Base-by-base conservation (phyloP, 1,140 invertebrate genomes). In the Neelides sp. region DNA sequence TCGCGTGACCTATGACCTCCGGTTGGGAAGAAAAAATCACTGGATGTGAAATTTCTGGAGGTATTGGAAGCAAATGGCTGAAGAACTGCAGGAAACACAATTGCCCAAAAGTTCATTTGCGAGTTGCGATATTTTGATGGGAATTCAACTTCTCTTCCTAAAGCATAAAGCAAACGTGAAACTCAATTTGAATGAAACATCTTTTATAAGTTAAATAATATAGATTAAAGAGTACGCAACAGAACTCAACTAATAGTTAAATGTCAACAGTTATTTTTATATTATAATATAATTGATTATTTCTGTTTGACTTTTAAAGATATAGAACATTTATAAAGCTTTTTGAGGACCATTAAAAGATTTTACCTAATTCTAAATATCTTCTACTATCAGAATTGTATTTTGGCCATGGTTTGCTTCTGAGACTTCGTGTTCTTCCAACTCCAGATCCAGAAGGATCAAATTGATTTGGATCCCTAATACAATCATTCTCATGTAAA, bases 351-450 rank as follows among this genome's bases (percentile, higher is more conserved):
- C 37, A 7, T 20, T 5, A 32, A 8, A 39, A 47, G 40, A 27
- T n/a, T 45, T 44, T 46, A 56, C 58, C 54, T 2, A 60, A 46
- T 49, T 54, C 51, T 12, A 60, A 49, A 48, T 60, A 60, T 40
- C 52, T 15, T 36, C 58, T 54, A 4, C 19, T 13, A 26, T 52
- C 54, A 30, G 5, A 0, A 19, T 20, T 46, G 32, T 52, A 60
- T 32, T 50, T 52, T 35, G 48, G 52, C 58, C 58, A 60, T 20
- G 19, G 52, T 32, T 20, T 50, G 15, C 12, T 50, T 7, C 22
- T 34, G 12, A 27, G 50, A 4, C 47, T 22, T 8, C 55, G 52
- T n/a, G 34, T 42, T 26, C n/a, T n/a, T n/a, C n/a, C n/a, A n/a
- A n/a, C n/a, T n/a, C n/a, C n/a, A n/a, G n/a, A n/a, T n/a, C n/a